These are phyloP conservation scores for Adelphocoris suturalis DNA, from an alignment of 2,888 invertebrate genomes.

Conservation along the genomic window DNA sequence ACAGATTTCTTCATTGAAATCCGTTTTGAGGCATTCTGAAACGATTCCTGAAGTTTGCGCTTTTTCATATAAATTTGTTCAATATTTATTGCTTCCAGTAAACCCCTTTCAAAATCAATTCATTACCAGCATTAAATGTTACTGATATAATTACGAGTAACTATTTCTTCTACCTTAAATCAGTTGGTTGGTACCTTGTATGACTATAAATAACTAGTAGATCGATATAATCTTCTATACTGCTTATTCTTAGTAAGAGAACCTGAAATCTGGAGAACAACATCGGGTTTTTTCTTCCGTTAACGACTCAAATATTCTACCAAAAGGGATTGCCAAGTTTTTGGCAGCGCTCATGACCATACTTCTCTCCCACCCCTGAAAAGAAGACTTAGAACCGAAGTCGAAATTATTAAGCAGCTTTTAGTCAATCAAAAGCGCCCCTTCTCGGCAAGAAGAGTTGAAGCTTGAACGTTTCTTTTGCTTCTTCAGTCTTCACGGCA, in stretches of 20 bases:
- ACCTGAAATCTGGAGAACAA: not conserved
- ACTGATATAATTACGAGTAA: too few relatives aligned
- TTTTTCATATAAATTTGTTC: too few relatives aligned
- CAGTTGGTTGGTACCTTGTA: too few relatives aligned
- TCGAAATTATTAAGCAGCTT: constrained; percentile 65
- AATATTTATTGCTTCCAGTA: too few relatives aligned
- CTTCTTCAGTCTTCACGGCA: not conserved
- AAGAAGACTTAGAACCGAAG: constrained; percentile 45
- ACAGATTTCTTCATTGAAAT: too few relatives aligned
- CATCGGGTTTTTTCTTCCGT: not conserved
- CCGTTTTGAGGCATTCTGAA: too few relatives aligned
- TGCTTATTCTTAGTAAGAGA: not conserved
- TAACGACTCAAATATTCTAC: not conserved
- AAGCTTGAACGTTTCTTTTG: constrained; percentile 19
- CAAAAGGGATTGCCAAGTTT: constrained; percentile 46
- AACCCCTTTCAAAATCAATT: too few relatives aligned
- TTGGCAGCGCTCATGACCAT: constrained; percentile 35
- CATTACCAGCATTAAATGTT: too few relatives aligned
- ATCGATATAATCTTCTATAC: too few relatives aligned
- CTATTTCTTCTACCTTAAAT: too few relatives aligned
- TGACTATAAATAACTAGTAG: too few relatives aligned
- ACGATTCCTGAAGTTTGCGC: too few relatives aligned
- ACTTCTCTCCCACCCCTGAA: not conserved
- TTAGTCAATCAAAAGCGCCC: constrained; percentile 56
- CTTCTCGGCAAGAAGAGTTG: constrained; percentile 21